A percentile compares a stretch with the other conserved stretches of the same genome.
These are phyloP conservation scores for Aplodontia rufa DNA, from an alignment of 2,113 vertebrate genomes.

Conservation along the genomic window DNA sequence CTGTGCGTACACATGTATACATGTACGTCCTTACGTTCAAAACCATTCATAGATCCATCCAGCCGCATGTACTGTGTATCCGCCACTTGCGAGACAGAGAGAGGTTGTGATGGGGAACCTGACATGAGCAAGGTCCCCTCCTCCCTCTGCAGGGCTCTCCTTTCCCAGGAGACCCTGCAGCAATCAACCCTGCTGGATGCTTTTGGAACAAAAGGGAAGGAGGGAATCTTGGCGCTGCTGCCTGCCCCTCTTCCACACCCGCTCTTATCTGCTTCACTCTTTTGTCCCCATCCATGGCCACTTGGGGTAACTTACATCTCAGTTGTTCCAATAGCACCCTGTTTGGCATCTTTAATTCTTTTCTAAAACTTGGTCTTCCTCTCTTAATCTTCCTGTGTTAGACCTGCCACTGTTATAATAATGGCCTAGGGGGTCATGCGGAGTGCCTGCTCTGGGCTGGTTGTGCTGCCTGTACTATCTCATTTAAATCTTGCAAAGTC, in stretches of 20 bases:
- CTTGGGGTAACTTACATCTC: not conserved
- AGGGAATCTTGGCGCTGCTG: not conserved
- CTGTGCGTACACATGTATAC: not conserved
- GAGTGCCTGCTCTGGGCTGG: not conserved
- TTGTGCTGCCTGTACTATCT: fast-evolving
- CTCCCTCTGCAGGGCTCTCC: not conserved
- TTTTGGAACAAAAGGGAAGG: not conserved
- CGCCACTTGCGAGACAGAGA: not conserved
- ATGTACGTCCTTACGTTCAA: not conserved
- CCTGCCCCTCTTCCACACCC: too few relatives aligned
- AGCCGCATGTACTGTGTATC: not conserved
- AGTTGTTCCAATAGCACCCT: fast-evolving
- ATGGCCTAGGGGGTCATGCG: fast-evolving
- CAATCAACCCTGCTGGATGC: fast-evolving
- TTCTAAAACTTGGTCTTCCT: not conserved
- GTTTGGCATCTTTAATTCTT: not conserved
- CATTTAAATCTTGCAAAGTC: not conserved
- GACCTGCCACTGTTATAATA: fast-evolving
- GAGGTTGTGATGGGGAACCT: not conserved
- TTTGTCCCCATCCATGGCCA: fast-evolving
- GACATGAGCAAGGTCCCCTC: not conserved
- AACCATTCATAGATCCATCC: not conserved
- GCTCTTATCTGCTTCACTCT: too few relatives aligned
- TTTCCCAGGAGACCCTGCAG: not conserved
- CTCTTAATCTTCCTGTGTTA: not conserved